Percentiles rank a stretch among this genome's conserved stretches.
These are phyloP conservation scores for Eristalinus aeneus DNA, from an alignment of 2,888 invertebrate genomes.

Conservation along the genomic window DNA sequence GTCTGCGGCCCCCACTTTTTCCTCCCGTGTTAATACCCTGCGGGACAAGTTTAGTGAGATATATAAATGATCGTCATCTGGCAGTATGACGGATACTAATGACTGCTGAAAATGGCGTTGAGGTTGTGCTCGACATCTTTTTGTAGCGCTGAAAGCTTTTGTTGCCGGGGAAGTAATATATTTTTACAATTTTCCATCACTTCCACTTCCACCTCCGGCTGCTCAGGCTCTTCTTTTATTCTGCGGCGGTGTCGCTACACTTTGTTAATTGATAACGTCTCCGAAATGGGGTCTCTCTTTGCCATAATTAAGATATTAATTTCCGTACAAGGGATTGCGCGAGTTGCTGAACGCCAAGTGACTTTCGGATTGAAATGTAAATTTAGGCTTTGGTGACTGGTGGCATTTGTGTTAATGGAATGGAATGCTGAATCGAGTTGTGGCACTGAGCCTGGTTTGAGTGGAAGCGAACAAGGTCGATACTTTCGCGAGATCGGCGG, in stretches of 20 bases:
- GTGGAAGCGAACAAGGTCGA: not conserved
- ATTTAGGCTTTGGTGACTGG: not conserved
- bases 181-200: not conserved
- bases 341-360: not conserved
- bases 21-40: constrained; percentile 60
- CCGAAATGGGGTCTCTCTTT: not conserved
- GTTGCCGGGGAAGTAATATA: not conserved
- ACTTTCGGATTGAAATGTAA: not conserved
- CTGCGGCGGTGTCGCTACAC: constrained; percentile 3
- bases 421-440: not conserved
- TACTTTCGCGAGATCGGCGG: not conserved
- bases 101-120: constrained; percentile 55
- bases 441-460: not conserved
- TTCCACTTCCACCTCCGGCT: not conserved
- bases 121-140: constrained; percentile 30
- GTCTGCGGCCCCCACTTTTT: constrained; percentile 18
- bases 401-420: not conserved
- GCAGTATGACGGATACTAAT: constrained; percentile 67
- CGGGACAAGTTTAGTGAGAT: constrained; percentile 65
- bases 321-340: not conserved
- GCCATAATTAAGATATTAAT: constrained; percentile 31
- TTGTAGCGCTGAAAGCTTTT: constrained; percentile 39
- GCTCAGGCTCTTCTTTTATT: not conserved
- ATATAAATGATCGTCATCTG: constrained; percentile 68
- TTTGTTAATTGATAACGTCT: constrained; percentile 38